Base-by-base conservation (phyloP, 1,140 invertebrate species). In the Scaptomyza hsui region DNA sequence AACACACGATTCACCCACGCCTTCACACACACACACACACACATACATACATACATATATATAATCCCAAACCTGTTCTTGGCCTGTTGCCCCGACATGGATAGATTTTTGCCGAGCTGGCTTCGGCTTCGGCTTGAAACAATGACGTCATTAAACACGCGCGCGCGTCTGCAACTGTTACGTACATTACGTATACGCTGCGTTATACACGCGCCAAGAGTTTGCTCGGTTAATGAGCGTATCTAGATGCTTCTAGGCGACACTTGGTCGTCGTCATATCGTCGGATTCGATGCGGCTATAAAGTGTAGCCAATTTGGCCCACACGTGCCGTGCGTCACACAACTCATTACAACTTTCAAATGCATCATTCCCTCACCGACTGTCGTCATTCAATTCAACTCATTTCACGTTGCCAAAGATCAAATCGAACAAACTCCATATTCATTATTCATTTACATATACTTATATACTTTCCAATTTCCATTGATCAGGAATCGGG, bases 301-400 rank as follows among this genome's bases (percentile, higher is more conserved):
- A 71, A 82, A 65, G 44, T 80, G 67, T 72, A 56, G 51, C 82
- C 53, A 81, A 88, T 88, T 69, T 69, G 55, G 48, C 59, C 71
- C 56, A 70, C 72, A 75, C 73, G 62, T 72, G 69, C 44, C 56
- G 45, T 21, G 32, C 18, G 39, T 18, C 47, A 29, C 19, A 39
- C 24, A 7, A n/a, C 49, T 18, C 1, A 37, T n/a, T 35, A 4
- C 3, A 37, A 37, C 10, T 37, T 26, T 35, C 0, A 35, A 35
- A 35, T 35, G 2, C 32, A 35, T 35, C 24, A 6, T 12, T 35
- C 9, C 15, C 10, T n/a, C n/a, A n/a, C n/a, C n/a, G n/a, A n/a
- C n/a, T 15, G 44, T 32, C 57, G 57, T 61, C 57, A 49, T 39
- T 49, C 52, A 48, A 53, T n/a, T 41, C n/a, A 55, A 64, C 41